phyloP scores from a whole-genome alignment of 2,113 vertebrate species.

The Aegithalos caudatus region DNA sequence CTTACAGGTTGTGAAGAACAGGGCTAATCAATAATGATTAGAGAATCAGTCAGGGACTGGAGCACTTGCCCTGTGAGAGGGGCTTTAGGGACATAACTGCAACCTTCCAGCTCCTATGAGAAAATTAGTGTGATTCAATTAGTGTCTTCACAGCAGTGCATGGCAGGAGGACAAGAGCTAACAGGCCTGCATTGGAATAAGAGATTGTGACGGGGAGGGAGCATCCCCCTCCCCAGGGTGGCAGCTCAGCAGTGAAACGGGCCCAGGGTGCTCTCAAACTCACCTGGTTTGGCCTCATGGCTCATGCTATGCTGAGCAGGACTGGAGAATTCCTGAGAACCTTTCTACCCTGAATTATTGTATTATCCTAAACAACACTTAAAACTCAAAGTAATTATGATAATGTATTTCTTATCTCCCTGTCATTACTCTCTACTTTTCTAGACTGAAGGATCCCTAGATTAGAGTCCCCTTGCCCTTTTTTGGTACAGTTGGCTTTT shows the following conservation, averaged over 20 bases:
- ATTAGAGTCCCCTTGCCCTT: background rate
- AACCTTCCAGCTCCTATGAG: background rate
- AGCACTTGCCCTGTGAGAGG: background rate
- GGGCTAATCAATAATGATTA: too few relatives aligned
- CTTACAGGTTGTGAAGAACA: background rate
- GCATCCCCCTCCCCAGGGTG: rapidly evolving
- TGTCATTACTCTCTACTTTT: background rate
- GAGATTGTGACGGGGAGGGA: background rate
- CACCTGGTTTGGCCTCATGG: background rate
- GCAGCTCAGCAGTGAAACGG: background rate
- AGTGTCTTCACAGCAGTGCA: background rate
- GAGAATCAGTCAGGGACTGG: background rate
- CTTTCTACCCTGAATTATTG: background rate
- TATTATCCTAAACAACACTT: background rate
- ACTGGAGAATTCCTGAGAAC: background rate
- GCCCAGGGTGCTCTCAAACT: background rate
- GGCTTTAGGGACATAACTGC: background rate
- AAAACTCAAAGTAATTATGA: background rate
- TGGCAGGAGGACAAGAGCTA: background rate
- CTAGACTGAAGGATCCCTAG: background rate
- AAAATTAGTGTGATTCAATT: background rate
- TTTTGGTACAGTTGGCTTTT: background rate
- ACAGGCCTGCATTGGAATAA: rapidly evolving
- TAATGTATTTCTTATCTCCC: background rate
- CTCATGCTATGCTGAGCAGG: background rate